A percentile compares a stretch with the other conserved stretches of the same genome.
These are phyloP conservation scores for Onychostoma macrolepis DNA, from an alignment of 2,113 vertebrate genomes.

Conservation along the genomic window DNA sequence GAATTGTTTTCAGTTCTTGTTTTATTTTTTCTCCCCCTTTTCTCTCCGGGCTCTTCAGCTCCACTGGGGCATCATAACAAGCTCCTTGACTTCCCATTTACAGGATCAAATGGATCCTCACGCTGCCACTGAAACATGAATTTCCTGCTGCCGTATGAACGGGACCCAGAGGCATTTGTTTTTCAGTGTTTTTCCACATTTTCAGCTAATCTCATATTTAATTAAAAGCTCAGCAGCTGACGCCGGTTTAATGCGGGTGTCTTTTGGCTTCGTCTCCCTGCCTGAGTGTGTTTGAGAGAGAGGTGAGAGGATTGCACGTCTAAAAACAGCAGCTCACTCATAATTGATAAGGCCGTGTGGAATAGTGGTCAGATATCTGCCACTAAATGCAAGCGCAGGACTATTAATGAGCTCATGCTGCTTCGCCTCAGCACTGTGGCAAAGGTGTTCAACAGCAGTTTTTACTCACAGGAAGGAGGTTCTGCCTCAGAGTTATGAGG, in stretches of 20 bases:
- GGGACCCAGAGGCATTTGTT: slow-evolving; percentile 37
- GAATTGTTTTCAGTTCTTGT: too few relatives aligned
- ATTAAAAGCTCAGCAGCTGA: slow-evolving; percentile 65
- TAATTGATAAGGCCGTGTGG: slow-evolving; percentile 49
- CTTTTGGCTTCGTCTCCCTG: background rate
- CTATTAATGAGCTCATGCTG: slow-evolving; percentile 32
- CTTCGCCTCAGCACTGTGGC: background rate
- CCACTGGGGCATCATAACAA: background rate
- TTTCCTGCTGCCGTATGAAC: background rate
- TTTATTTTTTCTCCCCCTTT: background rate
- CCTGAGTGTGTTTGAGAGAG: slow-evolving; percentile 15
- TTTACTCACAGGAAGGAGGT: background rate
- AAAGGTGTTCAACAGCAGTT: background rate
- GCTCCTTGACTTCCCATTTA: slow-evolving; percentile 28
- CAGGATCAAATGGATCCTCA: slow-evolving; percentile 23
- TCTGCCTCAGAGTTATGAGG: background rate
- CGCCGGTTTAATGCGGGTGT: slow-evolving; percentile 21
- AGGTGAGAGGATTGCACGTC: slow-evolving; percentile 3
- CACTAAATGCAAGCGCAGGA: slow-evolving; percentile 11
- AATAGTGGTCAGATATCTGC: slow-evolving; percentile 41
- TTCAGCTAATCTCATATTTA: slow-evolving; percentile 69
- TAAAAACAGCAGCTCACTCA: slow-evolving; percentile 50
- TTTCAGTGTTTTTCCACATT: slow-evolving; percentile 18
- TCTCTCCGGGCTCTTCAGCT: background rate
- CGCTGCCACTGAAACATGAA: slow-evolving; percentile 1